phyloP scores from a whole-genome alignment of 2,888 invertebrate genomes.

The Salticus scenicus region DNA sequence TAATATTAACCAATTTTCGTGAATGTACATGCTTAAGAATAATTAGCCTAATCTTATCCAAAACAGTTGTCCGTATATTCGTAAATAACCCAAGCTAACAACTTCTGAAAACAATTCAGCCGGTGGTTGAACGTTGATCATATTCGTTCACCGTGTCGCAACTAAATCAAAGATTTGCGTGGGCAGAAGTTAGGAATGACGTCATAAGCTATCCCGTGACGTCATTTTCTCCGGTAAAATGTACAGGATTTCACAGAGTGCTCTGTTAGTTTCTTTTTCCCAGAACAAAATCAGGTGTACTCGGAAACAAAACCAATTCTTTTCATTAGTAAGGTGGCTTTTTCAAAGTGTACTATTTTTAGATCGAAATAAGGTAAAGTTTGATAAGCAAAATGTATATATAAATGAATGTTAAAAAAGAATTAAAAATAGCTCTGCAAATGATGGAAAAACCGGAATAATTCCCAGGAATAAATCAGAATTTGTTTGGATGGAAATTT shows the following conservation, averaged over 20 bases:
- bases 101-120: neutral
- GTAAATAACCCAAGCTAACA: neutral
- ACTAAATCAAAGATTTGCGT: slow-evolving; percentile 29
- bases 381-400: neutral
- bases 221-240: slow-evolving; percentile 42
- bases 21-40: too few species aligned
- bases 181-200: slow-evolving; percentile 50
- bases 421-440: neutral
- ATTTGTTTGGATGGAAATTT: too few species aligned
- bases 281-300: slow-evolving; percentile 17
- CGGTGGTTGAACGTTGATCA: slow-evolving; percentile 19
- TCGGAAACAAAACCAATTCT: slow-evolving; percentile 22
- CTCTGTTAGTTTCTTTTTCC: slow-evolving; percentile 17
- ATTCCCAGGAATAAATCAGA: too few species aligned
- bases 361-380: neutral
- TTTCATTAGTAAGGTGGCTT: neutral
- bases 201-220: slow-evolving; percentile 47
- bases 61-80: too few species aligned
- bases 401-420: neutral
- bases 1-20: too few species aligned
- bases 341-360: neutral
- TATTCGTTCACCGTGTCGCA: neutral
- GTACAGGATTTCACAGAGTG: slow-evolving; percentile 45
- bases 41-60: too few species aligned
- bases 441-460: too few species aligned